A percentile compares a stretch with the other conserved stretches of the same genome.
Evolutionary conservation across 2,113 vertebrate genomes (phyloP).

Genomic region (Daubentonia madagascariensis): DNA sequence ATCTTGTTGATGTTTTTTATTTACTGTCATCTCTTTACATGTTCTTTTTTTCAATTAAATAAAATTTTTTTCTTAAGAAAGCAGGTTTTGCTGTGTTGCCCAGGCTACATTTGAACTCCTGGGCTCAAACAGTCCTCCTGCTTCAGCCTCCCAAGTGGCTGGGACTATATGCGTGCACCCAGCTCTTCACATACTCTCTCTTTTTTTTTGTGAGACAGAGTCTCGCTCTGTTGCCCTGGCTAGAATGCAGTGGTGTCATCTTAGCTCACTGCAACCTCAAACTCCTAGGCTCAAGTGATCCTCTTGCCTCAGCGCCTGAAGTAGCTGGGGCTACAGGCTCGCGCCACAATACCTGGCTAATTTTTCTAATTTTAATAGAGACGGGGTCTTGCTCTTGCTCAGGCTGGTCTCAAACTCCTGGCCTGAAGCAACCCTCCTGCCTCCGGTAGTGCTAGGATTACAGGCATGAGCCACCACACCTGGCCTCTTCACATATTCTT

Average conservation of each 20-base stretch:
- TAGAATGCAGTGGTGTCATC: background rate
- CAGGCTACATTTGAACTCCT: too few species aligned
- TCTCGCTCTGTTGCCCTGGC: background rate
- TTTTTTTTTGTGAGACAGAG: background rate
- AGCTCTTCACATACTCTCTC: too few species aligned
- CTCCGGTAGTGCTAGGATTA: background rate
- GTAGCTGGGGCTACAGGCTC: background rate
- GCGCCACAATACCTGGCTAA: background rate
- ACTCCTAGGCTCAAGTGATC: background rate
- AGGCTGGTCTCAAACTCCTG: background rate
- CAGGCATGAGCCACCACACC: background rate
- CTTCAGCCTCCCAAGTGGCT: too few species aligned
- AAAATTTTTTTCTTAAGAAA: too few species aligned
- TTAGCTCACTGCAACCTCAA: background rate
- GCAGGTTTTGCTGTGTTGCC: too few species aligned
- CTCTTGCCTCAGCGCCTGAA: background rate
- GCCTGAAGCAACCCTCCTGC: background rate
- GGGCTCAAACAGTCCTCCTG: too few species aligned
- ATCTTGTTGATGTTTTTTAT: background rate
- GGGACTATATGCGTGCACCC: too few species aligned
- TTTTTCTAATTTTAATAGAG: background rate
- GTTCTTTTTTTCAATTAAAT: background rate
- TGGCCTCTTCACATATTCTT: background rate
- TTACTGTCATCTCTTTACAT: background rate
- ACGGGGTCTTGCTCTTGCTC: background rate